A percentile compares a stretch with the other conserved stretches of the same genome.
These are phyloP conservation scores for Chymomyza costata DNA, from an alignment of 1,140 invertebrate species.

Conservation along the genomic window DNA sequence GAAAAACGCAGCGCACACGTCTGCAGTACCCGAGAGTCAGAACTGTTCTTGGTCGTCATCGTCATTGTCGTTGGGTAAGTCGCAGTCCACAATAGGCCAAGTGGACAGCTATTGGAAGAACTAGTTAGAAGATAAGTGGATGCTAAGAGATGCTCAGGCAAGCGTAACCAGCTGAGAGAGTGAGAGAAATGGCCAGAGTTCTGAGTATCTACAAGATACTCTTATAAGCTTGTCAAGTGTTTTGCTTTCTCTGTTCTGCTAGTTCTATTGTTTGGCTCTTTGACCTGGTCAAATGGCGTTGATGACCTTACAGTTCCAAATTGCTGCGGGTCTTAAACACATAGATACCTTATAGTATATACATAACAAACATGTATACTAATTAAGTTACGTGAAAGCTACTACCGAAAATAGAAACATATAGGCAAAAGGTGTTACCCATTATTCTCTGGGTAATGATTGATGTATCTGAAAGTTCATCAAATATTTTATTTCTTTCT, in stretches of 20 bases:
- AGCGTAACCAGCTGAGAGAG: neutral
- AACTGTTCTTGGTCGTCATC: conserved; percentile 32
- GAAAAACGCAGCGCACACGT: conserved; percentile 22
- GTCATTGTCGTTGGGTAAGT: conserved; percentile 18
- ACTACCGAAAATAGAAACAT: too few species aligned
- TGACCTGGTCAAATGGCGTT: conserved; percentile 33
- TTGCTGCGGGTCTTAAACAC: neutral
- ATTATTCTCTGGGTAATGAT: too few species aligned
- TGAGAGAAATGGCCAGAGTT: conserved; percentile 15
- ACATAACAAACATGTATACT: too few species aligned
- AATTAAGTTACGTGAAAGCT: too few species aligned
- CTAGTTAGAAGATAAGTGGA: neutral
- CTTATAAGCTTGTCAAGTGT: too few species aligned
- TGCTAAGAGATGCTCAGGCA: neutral
- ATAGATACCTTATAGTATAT: too few species aligned
- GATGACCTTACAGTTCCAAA: too few species aligned
- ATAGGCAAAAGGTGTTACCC: too few species aligned
- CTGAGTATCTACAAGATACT: neutral
- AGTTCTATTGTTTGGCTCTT: conserved; percentile 2
- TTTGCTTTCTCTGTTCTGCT: too few species aligned
- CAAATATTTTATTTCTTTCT: too few species aligned
- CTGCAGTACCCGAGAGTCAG: conserved; percentile 34
- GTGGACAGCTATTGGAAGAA: neutral
- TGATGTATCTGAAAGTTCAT: too few species aligned
- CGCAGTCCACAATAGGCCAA: conserved; percentile 2